phyloP scores from a whole-genome alignment of 2,113 vertebrate species.

The Rhodinocichla rosea region DNA sequence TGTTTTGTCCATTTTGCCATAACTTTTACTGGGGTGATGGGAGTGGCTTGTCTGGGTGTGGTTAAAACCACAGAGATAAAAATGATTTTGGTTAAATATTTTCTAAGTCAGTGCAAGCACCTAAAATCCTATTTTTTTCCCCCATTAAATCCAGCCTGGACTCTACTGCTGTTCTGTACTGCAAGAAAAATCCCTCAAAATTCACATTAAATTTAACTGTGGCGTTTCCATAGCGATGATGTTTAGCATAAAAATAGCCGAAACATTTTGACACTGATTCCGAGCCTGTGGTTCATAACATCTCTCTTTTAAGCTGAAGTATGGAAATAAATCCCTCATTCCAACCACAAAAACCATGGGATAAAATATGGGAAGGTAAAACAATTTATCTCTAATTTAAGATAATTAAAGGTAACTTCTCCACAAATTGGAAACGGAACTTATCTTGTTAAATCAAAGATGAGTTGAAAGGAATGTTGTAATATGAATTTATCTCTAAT shows the following conservation, averaged over 20 bases:
- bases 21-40: not conserved
- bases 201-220: not conserved
- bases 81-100: not conserved
- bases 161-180: not conserved
- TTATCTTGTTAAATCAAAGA: not conserved
- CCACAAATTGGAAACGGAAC: not conserved
- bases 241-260: conserved; percentile 47
- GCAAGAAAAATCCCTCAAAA: not conserved
- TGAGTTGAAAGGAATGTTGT: not conserved
- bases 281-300: not conserved
- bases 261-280: conserved; percentile 29
- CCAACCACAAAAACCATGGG: not conserved
- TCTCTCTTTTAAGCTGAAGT: not conserved
- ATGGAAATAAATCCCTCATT: not conserved
- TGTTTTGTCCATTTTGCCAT: not conserved
- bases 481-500: not conserved
- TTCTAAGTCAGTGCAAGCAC: not conserved
- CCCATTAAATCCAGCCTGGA: not conserved
- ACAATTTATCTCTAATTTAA: not conserved
- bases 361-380: not conserved
- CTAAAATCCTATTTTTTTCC: not conserved
- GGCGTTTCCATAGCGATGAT: conserved; percentile 43
- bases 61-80: not conserved
- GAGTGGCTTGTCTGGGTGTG: fast-evolving
- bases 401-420: not conserved